These are phyloP conservation scores for Lathronympha strigana DNA, from an alignment of 2,888 invertebrate genomes.

Conservation along the genomic window DNA sequence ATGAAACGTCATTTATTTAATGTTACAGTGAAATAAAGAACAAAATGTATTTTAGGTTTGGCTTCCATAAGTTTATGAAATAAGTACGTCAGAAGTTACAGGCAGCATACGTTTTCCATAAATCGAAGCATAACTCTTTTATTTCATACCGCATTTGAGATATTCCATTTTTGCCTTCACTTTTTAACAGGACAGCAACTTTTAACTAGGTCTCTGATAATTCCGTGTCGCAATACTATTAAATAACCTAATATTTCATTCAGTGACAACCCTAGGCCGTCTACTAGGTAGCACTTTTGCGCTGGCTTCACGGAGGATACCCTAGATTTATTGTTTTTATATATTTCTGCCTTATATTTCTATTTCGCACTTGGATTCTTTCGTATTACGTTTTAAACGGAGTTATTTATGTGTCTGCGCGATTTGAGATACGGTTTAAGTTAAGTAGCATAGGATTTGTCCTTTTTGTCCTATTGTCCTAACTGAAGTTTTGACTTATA, in stretches of 20 bases:
- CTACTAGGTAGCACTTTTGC: constrained; percentile 63
- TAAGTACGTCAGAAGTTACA: no score
- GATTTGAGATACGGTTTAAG: neutral
- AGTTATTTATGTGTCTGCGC: constrained; percentile 15
- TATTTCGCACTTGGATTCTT: constrained; percentile 21
- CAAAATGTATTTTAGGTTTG: no score
- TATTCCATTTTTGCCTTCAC: no score
- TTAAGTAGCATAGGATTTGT: constrained; percentile 3
- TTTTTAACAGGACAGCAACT: no score
- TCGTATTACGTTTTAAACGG: constrained; percentile 16
- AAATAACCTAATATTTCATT: neutral
- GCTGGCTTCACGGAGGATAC: constrained; percentile 47
- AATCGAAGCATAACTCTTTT: no score
- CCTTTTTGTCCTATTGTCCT: neutral
- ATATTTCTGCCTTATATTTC: constrained; percentile 36
- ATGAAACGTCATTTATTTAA: no score
- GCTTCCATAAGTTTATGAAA: no score
- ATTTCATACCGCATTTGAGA: no score
- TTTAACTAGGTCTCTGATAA: no score
- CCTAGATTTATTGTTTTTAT: constrained; percentile 57
- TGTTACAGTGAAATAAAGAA: no score
- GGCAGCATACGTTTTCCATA: no score
- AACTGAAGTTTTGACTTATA: neutral
- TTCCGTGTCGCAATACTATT: no score
- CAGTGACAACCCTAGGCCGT: constrained; percentile 54